phyloP scores from a whole-genome alignment of 2,888 invertebrate genomes.

The Diaphora mendica region DNA sequence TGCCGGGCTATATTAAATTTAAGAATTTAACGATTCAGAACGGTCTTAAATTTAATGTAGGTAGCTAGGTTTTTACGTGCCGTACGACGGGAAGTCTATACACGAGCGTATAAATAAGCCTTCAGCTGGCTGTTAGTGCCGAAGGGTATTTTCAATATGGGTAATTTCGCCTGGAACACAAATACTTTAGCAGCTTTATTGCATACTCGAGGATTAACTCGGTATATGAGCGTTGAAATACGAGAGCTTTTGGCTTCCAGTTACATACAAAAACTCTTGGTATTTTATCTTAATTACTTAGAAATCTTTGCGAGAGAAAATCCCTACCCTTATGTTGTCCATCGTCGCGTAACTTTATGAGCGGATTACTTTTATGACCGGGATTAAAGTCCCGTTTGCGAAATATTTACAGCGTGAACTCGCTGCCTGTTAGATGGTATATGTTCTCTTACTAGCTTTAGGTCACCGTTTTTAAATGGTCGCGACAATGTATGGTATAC shows the following conservation, averaged over 20 bases:
- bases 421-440: conserved; percentile 64
- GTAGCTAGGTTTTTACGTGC: conserved; percentile 66
- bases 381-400: conserved; percentile 84
- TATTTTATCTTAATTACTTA: conserved; percentile 86
- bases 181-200: conserved; percentile 85
- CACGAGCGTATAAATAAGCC: conserved; percentile 79
- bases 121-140: conserved; percentile 79
- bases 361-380: conserved; percentile 85
- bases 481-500: conserved; percentile 15
- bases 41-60: conserved; percentile 62
- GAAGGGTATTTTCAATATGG: conserved; percentile 86
- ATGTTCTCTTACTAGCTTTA: conserved; percentile 28
- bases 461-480: conserved; percentile 29
- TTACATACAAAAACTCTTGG: conserved; percentile 81
- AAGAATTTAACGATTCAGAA: conserved; percentile 64
- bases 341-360: conserved; percentile 85
- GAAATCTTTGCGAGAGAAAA: conserved; percentile 84
- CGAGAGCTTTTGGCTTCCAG: conserved; percentile 72
- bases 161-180: conserved; percentile 84
- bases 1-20: conserved; percentile 62
- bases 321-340: conserved; percentile 85
- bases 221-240: conserved; percentile 83
- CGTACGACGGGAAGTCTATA: conserved; percentile 62
- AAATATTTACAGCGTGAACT: conserved; percentile 82
- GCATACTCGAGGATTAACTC: conserved; percentile 84